These are phyloP conservation scores for Drosophila meridionalis DNA, from an alignment of 2,888 invertebrate species.

Conservation along the genomic window DNA sequence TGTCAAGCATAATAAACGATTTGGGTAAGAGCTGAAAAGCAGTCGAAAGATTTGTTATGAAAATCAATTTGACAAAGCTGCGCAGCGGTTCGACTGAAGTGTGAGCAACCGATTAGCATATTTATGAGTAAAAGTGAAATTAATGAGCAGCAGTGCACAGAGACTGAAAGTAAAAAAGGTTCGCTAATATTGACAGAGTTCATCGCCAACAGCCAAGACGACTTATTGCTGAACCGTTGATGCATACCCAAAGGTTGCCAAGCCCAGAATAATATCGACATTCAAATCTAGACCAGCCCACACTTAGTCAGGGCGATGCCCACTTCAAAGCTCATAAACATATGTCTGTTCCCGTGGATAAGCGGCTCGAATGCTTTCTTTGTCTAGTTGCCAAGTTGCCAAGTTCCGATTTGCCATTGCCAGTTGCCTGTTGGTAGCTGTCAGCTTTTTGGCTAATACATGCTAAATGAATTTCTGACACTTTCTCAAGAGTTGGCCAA, in stretches of 20 bases:
- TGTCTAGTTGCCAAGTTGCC: slow-evolving; percentile 27
- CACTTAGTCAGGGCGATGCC: slow-evolving; percentile 18
- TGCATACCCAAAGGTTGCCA: slow-evolving; percentile 46
- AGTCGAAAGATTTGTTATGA: slow-evolving; percentile 30
- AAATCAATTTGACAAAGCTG: slow-evolving; percentile 38
- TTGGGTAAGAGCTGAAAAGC: slow-evolving; percentile 8
- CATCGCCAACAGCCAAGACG: slow-evolving; percentile 11
- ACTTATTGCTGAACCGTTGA: slow-evolving; percentile 25
- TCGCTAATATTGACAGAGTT: slow-evolving; percentile 72
- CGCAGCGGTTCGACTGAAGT: slow-evolving; percentile 30
- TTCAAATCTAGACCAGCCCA: slow-evolving; percentile 5
- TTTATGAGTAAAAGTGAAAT: slow-evolving; percentile 83
- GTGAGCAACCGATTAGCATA: slow-evolving; percentile 76
- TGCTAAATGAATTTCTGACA: slow-evolving; percentile 61
- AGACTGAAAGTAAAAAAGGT: slow-evolving; percentile 44
- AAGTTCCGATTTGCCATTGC: slow-evolving; percentile 18
- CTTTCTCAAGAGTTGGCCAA: slow-evolving; percentile 59
- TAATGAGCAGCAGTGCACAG: slow-evolving; percentile 58
- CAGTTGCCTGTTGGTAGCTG: slow-evolving; percentile 19
- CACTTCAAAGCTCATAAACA: slow-evolving; percentile 36
- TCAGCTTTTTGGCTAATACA: slow-evolving; percentile 38
- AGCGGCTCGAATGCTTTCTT: slow-evolving; percentile 54
- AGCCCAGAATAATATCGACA: slow-evolving; percentile 6
- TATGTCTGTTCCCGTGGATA: slow-evolving; percentile 47
- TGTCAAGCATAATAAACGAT: slow-evolving; percentile 43